Evolutionary conservation across 2,797 vertebrate species (phyloP).

Genomic region (Acropternis orthonyx): DNA sequence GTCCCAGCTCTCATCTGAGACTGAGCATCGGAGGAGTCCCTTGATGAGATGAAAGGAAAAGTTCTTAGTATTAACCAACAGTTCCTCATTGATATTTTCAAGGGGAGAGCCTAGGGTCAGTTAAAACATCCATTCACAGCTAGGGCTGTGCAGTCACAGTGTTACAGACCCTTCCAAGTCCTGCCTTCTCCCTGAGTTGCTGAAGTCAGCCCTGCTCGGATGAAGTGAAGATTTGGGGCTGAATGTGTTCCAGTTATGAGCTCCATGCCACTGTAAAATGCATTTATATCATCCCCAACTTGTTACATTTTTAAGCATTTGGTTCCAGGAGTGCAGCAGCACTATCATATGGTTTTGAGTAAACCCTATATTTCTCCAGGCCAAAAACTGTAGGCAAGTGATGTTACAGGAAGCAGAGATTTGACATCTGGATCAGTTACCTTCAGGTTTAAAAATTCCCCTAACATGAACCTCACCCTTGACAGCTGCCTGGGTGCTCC

Average conservation of each 20-base stretch:
- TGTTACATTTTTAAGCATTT: conserved; percentile 2
- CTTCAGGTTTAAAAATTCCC: background rate
- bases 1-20: background rate
- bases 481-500: background rate
- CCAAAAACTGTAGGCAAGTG: conserved; percentile 21
- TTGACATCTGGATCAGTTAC: conserved; percentile 53
- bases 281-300: background rate
- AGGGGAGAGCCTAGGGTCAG: background rate
- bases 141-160: background rate
- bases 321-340: conserved; percentile 24
- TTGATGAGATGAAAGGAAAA: background rate
- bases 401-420: conserved; percentile 47
- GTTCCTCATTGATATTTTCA: background rate
- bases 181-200: background rate
- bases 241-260: background rate
- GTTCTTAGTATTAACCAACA: background rate
- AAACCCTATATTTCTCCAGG: conserved; percentile 21
- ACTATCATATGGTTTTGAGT: conserved; percentile 58
- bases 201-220: background rate
- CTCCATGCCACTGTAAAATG: background rate
- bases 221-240: background rate
- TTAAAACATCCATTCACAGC: background rate
- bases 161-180: background rate
- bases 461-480: background rate
- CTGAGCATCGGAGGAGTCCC: background rate